phyloP scores from a whole-genome alignment of 92 coral and sea anemone species.

The Micromussa lordhowensis region DNA sequence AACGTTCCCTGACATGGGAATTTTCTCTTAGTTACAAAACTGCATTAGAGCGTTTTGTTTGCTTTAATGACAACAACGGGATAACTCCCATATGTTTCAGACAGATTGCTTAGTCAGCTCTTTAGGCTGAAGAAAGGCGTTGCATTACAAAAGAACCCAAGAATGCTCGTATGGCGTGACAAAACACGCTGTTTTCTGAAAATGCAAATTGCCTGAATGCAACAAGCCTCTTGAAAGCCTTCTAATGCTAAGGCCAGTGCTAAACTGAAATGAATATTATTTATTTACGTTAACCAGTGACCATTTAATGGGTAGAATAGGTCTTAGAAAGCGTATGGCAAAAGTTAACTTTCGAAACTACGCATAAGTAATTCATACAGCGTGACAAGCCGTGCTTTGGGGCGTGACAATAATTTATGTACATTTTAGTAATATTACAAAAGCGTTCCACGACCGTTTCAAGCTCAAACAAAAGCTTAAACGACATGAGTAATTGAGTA shows the following conservation, averaged over 20 bases:
- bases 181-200: neutral
- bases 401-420: conserved; percentile 1
- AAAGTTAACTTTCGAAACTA: neutral
- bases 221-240: neutral
- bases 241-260: neutral
- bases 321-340: neutral
- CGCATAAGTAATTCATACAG: neutral
- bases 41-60: neutral
- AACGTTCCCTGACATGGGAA: neutral
- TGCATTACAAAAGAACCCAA: no score
- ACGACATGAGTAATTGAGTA: neutral
- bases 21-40: neutral
- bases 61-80: neutral
- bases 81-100: neutral
- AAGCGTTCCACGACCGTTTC: conserved; percentile 13
- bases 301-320: neutral
- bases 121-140: no score
- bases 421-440: neutral
- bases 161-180: no score
- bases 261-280: no score
- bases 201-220: neutral
- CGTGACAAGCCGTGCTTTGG: neutral
- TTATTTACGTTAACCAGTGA: no score
- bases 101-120: neutral
- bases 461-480: conserved; percentile 5